Evolutionary conservation across 1,140 invertebrate species (phyloP).

Genomic region (Sipha flava): DNA sequence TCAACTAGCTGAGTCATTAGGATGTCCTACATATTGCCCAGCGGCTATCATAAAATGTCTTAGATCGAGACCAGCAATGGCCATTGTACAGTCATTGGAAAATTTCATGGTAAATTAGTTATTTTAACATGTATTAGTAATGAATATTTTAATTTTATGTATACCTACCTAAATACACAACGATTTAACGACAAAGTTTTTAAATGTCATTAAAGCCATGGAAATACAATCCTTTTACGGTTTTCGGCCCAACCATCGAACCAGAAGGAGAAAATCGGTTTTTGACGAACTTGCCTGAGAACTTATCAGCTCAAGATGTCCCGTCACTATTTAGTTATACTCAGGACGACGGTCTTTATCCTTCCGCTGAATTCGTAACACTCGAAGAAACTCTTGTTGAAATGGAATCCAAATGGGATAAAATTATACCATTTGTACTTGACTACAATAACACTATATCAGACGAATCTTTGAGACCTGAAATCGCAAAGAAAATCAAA

Average conservation of each 20-base stretch:
- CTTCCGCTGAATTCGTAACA: constrained; percentile 43
- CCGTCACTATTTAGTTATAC: constrained; percentile 43
- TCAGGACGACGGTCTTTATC: constrained; percentile 44
- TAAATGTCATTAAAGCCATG: constrained; percentile 46
- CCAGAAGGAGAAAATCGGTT: constrained; percentile 47
- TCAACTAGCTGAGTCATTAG: constrained; percentile 55
- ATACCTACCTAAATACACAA: too few species aligned
- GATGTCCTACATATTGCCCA: constrained; percentile 54
- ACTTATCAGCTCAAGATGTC: constrained; percentile 44
- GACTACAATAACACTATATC: constrained; percentile 55
- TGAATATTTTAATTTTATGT: too few species aligned
- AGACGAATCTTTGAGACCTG: constrained; percentile 40
- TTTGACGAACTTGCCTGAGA: constrained; percentile 49
- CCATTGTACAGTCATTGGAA: constrained; percentile 43
- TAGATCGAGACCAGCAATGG: constrained; percentile 51
- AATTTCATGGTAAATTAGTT: constrained; percentile 10
- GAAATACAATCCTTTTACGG: constrained; percentile 51
- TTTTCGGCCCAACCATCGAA: constrained; percentile 54
- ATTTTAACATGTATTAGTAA: too few species aligned
- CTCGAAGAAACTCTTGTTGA: constrained; percentile 45
- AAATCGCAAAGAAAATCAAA: constrained; percentile 48
- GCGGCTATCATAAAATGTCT: constrained; percentile 63
- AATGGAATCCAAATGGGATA: constrained; percentile 51
- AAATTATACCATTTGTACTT: constrained; percentile 50
- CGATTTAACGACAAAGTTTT: too few species aligned